phyloP scores from a whole-genome alignment of 2,888 invertebrate species.

The Cataglyphis cursor region DNA sequence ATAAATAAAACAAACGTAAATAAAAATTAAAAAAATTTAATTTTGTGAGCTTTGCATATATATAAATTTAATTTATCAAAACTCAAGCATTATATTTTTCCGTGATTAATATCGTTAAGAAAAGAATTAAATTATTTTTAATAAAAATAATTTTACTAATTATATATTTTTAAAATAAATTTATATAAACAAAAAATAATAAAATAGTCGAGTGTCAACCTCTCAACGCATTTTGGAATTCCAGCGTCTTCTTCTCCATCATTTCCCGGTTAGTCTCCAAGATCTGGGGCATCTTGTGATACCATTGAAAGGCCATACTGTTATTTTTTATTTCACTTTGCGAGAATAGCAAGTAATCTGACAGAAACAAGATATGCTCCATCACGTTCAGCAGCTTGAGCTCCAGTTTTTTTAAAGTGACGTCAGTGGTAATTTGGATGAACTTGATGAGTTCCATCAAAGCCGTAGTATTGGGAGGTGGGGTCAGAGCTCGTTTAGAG shows the following conservation, averaged over 20 bases:
- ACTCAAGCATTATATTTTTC: neutral
- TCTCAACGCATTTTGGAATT: slow-evolving; percentile 92
- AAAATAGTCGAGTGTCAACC: slow-evolving; percentile 77
- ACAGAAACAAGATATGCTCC: slow-evolving; percentile 93
- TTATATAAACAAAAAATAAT: neutral
- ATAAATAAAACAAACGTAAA: neutral
- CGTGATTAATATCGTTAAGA: neutral
- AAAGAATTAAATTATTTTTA: neutral
- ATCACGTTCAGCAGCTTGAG: slow-evolving; percentile 90
- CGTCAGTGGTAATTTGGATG: slow-evolving; percentile 92
- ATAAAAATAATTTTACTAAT: neutral
- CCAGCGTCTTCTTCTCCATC: slow-evolving; percentile 63
- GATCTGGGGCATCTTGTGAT: slow-evolving; percentile 92
- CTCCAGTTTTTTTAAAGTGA: slow-evolving; percentile 92
- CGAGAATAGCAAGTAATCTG: slow-evolving; percentile 93
- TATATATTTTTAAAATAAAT: neutral
- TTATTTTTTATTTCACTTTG: slow-evolving; percentile 95
- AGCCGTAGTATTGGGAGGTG: slow-evolving; percentile 94
- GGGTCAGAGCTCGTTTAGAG: slow-evolving; percentile 92
- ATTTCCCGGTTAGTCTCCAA: slow-evolving; percentile 88
- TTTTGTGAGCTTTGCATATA: too few relatives aligned
- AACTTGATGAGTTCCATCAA: slow-evolving; percentile 95
- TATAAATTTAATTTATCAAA: neutral
- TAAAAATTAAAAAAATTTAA: too few relatives aligned
- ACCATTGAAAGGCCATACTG: slow-evolving; percentile 95